Base-by-base conservation (phyloP, 2,797 vertebrate genomes). In the Xerus rutilus region DNA sequence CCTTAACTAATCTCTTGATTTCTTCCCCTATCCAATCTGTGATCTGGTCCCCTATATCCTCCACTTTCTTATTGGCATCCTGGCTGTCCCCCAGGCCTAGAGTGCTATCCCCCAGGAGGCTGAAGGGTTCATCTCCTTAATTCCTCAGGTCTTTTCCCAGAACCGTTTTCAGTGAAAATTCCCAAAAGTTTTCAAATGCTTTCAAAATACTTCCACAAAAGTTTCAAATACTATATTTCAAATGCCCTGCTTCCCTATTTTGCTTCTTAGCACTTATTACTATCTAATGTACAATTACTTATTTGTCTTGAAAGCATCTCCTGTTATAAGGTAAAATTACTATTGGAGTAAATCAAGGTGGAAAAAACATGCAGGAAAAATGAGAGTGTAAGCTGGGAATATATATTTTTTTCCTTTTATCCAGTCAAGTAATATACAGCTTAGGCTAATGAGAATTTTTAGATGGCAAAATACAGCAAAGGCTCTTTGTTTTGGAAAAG, bases 401-500 rank as follows among this genome's bases (percentile, higher is more conserved):
- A n/a, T 43, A 39, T 72, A 83, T 59, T n/a, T 35, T 65, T 45
- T 35, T 49, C 30, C 62, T 49, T 59, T 86, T 62, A 79, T 79
- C 25, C 14, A 57, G 59, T 67, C 69, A 88, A 93, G 17, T 89
- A 86, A 90, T 23, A 84, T 49, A 82, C 0, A 85, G n/a, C 20
- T 79, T 95, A 92, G 74, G 20, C 32, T 85, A 96, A 54, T 77
- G 54, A 43, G 14, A 89, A 92, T 79, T 84, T 92, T 93, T 77
- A 67, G 10, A 69, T 77, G 35, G 39, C 70, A 95, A 78, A 96
- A 72, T 77, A 95, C 86, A 78, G 7, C 35, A 69, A 86, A 89
- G 28, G n/a, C 1, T 93, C 30, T 47, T 92, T 87, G 62, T 89
- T 96, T 93, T 74, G 12, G 76, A 83, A 91, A 96, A 96, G 43